Percentiles rank a stretch among this genome's conserved stretches.
Conservation (phyloP, 2,113 vertebrate genomes). For the Rhabdornis inornatus region DNA sequence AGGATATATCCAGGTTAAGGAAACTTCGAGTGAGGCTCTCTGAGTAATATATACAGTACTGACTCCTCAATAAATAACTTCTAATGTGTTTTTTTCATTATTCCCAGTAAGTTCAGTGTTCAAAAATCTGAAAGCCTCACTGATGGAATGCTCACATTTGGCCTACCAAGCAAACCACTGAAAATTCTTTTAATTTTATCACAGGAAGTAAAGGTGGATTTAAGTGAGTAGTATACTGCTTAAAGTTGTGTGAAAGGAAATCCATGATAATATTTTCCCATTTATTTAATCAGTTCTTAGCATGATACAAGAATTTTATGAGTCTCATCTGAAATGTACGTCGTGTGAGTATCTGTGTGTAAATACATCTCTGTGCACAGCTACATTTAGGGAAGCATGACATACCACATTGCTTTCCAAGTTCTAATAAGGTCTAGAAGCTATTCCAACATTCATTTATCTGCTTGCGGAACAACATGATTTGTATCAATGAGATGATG, state of each 20-base stretch:
- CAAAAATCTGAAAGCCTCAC: neutral
- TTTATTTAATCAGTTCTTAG: neutral
- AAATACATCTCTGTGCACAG: neutral
- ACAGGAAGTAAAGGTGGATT: accelerated
- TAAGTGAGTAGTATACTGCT: neutral
- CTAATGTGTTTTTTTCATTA: neutral
- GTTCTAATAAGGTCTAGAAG: neutral
- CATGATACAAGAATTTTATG: neutral
- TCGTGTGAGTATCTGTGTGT: neutral
- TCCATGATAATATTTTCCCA: neutral
- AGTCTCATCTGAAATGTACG: neutral
- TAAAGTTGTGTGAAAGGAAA: neutral
- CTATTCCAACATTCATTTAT: neutral
- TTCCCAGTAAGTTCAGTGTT: neutral
- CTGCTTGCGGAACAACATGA: neutral
- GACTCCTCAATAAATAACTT: neutral
- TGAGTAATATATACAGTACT: neutral
- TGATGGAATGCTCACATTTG: neutral
- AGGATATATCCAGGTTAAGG: neutral
- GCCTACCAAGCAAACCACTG: neutral
- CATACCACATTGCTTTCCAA: neutral
- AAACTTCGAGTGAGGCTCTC: neutral
- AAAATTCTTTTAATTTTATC: neutral
- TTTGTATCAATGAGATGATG: neutral
- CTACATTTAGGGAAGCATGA: neutral